Percentiles rank a stretch among this genome's conserved stretches.
Conservation (phyloP, 2,797 vertebrate species). For the Scarus forsteni region DNA sequence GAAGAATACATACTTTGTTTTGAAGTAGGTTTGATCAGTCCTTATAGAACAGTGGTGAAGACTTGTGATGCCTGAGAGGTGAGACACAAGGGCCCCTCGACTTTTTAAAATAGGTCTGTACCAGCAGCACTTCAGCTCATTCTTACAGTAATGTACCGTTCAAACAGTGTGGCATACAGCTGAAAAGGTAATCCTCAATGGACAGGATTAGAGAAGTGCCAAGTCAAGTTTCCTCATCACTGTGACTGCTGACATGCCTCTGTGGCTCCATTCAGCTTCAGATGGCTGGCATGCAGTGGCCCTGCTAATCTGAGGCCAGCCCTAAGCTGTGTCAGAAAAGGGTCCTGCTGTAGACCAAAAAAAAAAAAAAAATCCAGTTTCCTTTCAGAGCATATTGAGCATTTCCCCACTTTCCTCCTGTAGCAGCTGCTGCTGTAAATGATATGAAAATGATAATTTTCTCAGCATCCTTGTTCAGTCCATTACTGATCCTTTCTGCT, state of each 20-base stretch:
- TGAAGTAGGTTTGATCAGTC: no score
- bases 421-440: conserved; percentile 68
- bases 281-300: conserved; percentile 42
- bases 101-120: no score
- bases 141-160: conserved; percentile 16
- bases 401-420: conserved; percentile 36
- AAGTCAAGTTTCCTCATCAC: conserved; percentile 65
- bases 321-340: conserved; percentile 52
- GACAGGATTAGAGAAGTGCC: conserved; percentile 76
- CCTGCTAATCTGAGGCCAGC: conserved; percentile 62
- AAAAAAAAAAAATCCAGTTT: conserved; percentile 22
- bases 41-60: no score
- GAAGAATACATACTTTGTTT: no score
- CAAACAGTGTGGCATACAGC: conserved; percentile 59
- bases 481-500: conserved; percentile 72
- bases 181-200: conserved; percentile 72
- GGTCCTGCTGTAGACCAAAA: conserved; percentile 12
- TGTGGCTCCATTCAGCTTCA: conserved; percentile 62
- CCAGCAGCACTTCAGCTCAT: no score
- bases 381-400: conserved; percentile 56
- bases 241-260: conserved; percentile 64
- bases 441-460: conserved; percentile 69
- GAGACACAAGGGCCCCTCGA: no score
- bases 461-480: conserved; percentile 58
- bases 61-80: no score